Percentiles rank a stretch among this genome's conserved stretches.
phyloP scores from a whole-genome alignment of 2,797 vertebrate species.

The Vespertilio murinus region DNA sequence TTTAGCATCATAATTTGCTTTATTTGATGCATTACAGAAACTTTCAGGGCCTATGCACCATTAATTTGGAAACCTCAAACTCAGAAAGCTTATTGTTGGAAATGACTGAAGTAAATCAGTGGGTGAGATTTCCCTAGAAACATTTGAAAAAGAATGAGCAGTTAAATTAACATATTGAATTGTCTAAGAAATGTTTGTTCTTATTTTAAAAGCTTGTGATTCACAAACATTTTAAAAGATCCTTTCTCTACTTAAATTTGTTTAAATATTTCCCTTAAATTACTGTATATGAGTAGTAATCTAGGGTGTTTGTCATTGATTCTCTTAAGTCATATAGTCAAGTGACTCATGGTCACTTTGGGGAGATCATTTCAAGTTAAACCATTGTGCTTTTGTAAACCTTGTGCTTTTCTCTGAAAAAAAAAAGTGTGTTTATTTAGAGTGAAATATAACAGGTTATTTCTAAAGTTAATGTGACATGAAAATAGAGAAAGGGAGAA shows the following conservation, averaged over 20 bases:
- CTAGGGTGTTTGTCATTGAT: conserved; percentile 27
- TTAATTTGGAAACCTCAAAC: conserved; percentile 9
- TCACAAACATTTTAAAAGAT: conserved; percentile 45
- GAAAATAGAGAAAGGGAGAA: background rate
- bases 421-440: background rate
- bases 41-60: background rate
- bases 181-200: conserved; percentile 32
- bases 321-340: background rate
- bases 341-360: background rate
- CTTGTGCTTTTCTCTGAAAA: background rate
- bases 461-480: background rate
- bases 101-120: conserved; percentile 19
- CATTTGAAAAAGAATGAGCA: conserved; percentile 36
- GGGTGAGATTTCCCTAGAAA: background rate
- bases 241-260: background rate
- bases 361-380: background rate
- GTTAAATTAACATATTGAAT: conserved; percentile 52
- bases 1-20: background rate
- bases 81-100: background rate
- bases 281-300: background rate
- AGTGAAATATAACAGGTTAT: background rate
- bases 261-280: conserved; percentile 23
- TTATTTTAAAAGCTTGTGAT: conserved; percentile 57
- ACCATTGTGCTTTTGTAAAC: background rate
- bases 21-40: background rate